Evolutionary conservation across 2,797 vertebrate species (phyloP).

Genomic region (Leptatherina wallacei): DNA sequence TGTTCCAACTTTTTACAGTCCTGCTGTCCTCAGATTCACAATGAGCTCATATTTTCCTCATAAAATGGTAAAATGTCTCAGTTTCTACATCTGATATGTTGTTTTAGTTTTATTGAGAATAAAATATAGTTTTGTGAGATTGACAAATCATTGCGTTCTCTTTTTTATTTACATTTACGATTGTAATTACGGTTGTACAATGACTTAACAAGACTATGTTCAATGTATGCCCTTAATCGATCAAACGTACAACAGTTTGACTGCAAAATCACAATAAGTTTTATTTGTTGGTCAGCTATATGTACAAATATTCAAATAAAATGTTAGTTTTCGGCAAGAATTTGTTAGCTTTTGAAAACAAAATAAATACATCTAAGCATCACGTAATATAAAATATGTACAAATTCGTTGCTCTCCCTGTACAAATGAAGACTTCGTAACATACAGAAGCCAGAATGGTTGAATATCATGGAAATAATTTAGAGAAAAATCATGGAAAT

Average conservation of each 20-base stretch:
- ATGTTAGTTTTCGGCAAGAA: constrained; percentile 36
- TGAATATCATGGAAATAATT: constrained; percentile 50
- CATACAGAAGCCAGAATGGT: constrained; percentile 52
- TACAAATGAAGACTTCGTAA: constrained; percentile 42
- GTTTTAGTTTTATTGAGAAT: neutral
- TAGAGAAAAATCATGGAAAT: constrained; percentile 49
- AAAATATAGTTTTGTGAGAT: neutral
- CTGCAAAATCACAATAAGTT: constrained; percentile 47
- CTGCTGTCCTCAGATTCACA: too few relatives aligned
- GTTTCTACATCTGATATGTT: neutral
- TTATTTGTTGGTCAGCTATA: constrained; percentile 64
- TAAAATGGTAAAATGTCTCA: neutral
- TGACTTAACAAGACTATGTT: too few relatives aligned
- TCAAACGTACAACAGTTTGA: constrained; percentile 1
- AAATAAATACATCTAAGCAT: constrained; percentile 86
- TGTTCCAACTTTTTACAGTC: too few relatives aligned
- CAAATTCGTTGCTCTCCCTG: constrained; percentile 59
- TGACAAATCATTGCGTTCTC: too few relatives aligned
- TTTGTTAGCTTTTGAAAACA: constrained; percentile 72
- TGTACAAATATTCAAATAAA: constrained; percentile 71
- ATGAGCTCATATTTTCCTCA: neutral
- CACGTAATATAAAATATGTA: constrained; percentile 83
- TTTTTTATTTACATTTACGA: too few relatives aligned
- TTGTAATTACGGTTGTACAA: too few relatives aligned
- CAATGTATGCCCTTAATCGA: neutral